phyloP scores from a whole-genome alignment of 2,888 invertebrate genomes.

The Philereme vetulata region DNA sequence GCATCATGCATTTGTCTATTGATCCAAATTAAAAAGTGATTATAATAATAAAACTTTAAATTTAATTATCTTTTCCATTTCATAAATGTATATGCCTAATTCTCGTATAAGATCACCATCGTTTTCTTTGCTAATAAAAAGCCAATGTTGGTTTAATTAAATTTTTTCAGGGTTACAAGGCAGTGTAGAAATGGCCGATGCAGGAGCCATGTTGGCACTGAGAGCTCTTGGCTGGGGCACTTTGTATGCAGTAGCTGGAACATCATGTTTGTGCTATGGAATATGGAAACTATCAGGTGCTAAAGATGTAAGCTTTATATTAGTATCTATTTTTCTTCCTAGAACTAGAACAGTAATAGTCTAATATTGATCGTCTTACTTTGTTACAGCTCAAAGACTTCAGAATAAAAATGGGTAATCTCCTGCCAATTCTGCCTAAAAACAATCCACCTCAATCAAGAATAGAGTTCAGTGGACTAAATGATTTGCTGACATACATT shows the following conservation, averaged over 20 bases:
- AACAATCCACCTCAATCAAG: conserved; percentile 91
- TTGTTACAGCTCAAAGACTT: conserved; percentile 90
- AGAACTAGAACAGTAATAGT: background rate
- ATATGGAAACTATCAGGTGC: conserved; percentile 96
- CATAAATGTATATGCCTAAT: too few relatives aligned
- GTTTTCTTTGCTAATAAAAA: too few relatives aligned
- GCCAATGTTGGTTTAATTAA: conserved; percentile 1
- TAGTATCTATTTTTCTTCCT: conserved; percentile 3
- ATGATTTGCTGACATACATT: conserved; percentile 92
- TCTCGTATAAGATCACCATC: too few relatives aligned
- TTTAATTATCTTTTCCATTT: too few relatives aligned
- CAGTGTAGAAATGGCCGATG: conserved; percentile 86
- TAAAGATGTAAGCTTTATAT: conserved; percentile 85
- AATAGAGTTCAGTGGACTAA: conserved; percentile 93
- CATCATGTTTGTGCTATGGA: conserved; percentile 90
- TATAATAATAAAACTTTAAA: too few relatives aligned
- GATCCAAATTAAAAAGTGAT: too few relatives aligned
- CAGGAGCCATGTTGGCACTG: conserved; percentile 90
- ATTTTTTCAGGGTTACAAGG: conserved; percentile 78
- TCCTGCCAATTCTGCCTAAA: conserved; percentile 90
- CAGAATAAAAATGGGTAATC: conserved; percentile 89
- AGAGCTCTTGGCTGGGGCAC: conserved; percentile 95
- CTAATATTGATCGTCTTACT: conserved; percentile 2
- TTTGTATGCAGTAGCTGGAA: conserved; percentile 93
- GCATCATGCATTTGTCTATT: too few relatives aligned